Base-by-base conservation (phyloP, 2,113 vertebrate species). In the Gorsachius goisagi region DNA sequence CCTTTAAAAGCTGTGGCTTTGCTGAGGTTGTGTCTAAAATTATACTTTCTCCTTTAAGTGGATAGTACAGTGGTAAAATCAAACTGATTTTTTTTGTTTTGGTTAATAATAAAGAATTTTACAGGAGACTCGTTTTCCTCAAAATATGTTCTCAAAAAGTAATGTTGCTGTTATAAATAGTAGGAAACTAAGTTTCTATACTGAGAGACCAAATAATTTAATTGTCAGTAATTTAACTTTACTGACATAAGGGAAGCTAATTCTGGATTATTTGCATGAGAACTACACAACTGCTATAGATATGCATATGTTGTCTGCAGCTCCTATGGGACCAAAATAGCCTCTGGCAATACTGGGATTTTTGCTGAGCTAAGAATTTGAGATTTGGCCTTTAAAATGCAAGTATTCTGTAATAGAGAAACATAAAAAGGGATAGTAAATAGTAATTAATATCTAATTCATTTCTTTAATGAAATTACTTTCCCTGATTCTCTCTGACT, bases 1-100 rank as follows among this genome's bases (percentile, higher is more conserved):
- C 92, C 95, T 85, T 85, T 97, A 95, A 97, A 97, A 96, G 85
- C 92, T 86, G 62, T 72, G 49, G 49, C 41, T 88, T 97, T 86
- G 84, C 52, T 60, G 24, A 86, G 47, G 37, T 93, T 93, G 87
- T 93, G 53, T 95, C 68, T 26, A 23, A 75, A 97, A 67, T 79
- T 58, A 85, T 81, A 50, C 23, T 21, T 41, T 85, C 24, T 90
- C 32, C 49, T 91, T 37, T 32, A 71, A 58, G 19, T 67, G 37
- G 77, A 90, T 24, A 80, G 8, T 35, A 37, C 24, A 37, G 6
- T 67, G 15, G 18, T 45, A 71, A 95, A 85, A 72, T 49, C 13
- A 63, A 79, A 39, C 15, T 55, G 16, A 18, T 3, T 50, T 50
- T 19, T 19, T 53, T 77, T 33, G 44, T 7, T 24, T 49, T 59